Evolutionary conservation across 2,888 invertebrate species (phyloP).

Genomic region (Torymus tubicola): DNA sequence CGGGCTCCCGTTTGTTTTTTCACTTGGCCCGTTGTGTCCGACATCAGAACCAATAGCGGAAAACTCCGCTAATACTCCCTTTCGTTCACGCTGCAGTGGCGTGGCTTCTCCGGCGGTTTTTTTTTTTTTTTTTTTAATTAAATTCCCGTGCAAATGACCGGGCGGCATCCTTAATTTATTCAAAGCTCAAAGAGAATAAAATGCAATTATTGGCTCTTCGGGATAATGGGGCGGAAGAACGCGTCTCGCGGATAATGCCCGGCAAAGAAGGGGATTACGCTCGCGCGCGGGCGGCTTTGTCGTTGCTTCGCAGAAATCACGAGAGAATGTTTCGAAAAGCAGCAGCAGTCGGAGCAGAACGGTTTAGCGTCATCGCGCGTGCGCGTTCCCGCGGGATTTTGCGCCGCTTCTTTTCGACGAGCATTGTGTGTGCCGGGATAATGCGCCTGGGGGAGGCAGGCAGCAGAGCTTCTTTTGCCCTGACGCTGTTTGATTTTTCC

Average conservation of each 20-base stretch:
- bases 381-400: conserved; percentile 7
- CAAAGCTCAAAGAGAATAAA: conserved; percentile 37
- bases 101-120: not conserved
- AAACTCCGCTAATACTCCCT: too few species aligned
- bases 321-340: conserved; percentile 29
- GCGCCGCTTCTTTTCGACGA: not conserved
- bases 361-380: conserved; percentile 12
- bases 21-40: too few species aligned
- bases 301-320: conserved; percentile 23
- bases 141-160: conserved; percentile 17
- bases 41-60: too few species aligned
- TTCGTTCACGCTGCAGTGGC: too few species aligned
- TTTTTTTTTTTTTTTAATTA: conserved; percentile 33
- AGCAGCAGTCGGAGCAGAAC: not conserved
- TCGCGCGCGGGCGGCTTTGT: conserved; percentile 15
- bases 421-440: too few species aligned
- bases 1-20: too few species aligned
- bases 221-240: conserved; percentile 20
- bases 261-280: conserved; percentile 34
- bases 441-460: not conserved
- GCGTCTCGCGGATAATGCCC: conserved; percentile 2
- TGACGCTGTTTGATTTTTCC: too few species aligned
- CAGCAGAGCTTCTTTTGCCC: too few species aligned
- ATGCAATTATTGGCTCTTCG: conserved; percentile 36
- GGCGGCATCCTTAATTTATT: conserved; percentile 15